Conservation (phyloP, 2,888 invertebrate species). For the Mayetiola destructor region DNA sequence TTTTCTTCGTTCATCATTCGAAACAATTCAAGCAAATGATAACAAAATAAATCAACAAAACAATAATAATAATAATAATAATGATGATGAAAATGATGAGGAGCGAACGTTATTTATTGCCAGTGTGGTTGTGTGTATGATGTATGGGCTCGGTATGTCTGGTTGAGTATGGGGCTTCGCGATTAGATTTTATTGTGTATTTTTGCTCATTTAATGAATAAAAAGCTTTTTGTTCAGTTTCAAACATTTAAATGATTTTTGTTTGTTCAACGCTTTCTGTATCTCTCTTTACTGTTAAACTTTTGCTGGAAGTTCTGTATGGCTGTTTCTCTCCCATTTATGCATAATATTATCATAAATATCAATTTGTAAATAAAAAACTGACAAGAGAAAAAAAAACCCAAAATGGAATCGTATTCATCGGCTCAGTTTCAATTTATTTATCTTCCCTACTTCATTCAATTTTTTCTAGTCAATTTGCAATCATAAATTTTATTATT, state of each 20-base stretch:
- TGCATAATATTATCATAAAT: slow-evolving; percentile 1
- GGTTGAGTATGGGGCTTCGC: too few relatives aligned
- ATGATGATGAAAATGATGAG: too few relatives aligned
- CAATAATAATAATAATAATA: neutral
- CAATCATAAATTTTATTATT: too few relatives aligned
- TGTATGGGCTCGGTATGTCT: too few relatives aligned
- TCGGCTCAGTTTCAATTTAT: too few relatives aligned
- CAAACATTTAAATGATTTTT: too few relatives aligned
- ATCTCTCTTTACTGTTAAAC: neutral
- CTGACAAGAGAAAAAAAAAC: neutral
- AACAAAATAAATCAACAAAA: neutral
- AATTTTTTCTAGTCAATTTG: too few relatives aligned
- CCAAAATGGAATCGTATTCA: neutral
- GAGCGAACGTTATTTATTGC: slow-evolving; percentile 1
- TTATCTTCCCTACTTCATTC: too few relatives aligned
- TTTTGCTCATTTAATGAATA: too few relatives aligned
- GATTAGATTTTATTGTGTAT: slow-evolving; percentile 2
- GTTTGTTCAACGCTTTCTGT: too few relatives aligned
- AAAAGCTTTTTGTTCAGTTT: neutral
- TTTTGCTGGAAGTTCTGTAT: neutral
- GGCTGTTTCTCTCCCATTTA: neutral
- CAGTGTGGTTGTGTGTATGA: too few relatives aligned
- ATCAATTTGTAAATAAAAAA: slow-evolving; percentile 6
- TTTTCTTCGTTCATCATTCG: too few relatives aligned
- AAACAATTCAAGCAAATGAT: neutral